Conservation (phyloP, 2,113 vertebrate species). For the Ailurus styani region DNA sequence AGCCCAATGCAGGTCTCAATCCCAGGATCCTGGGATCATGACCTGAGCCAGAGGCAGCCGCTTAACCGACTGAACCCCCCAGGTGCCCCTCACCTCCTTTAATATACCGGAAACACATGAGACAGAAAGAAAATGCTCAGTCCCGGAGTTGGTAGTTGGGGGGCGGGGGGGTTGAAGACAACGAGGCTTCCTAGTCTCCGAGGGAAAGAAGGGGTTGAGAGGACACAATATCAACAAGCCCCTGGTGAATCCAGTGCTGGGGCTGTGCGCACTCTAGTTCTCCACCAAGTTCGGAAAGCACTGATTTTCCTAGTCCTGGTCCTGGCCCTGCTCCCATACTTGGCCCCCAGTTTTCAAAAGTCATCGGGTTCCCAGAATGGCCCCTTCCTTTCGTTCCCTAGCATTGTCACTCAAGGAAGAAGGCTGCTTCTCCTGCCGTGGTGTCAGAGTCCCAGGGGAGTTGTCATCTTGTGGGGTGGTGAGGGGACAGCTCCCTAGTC, state of each 20-base stretch:
- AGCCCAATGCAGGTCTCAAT: too few species aligned
- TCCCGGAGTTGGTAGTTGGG: neutral
- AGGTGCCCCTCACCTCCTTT: constrained; percentile 64
- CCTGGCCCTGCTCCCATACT: constrained; percentile 64
- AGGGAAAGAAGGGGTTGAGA: neutral
- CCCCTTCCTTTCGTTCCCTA: constrained; percentile 75
- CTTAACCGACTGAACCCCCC: too few species aligned
- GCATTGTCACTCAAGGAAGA: constrained; percentile 70
- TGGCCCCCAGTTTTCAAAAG: constrained; percentile 56
- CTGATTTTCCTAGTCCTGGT: constrained; percentile 82
- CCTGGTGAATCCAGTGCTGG: neutral
- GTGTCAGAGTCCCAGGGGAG: constrained; percentile 81
- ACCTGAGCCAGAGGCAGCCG: too few species aligned
- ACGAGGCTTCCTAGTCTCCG: neutral
- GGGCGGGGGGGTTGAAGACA: neutral
- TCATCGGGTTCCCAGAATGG: constrained; percentile 30
- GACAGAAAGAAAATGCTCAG: neutral
- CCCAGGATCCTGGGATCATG: too few species aligned
- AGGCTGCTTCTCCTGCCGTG: constrained; percentile 76
- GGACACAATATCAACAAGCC: neutral
- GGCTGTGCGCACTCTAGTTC: constrained; percentile 52
- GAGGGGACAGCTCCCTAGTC: constrained; percentile 88
- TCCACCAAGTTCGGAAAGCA: constrained; percentile 72
- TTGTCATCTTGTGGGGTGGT: constrained; percentile 89
- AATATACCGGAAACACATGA: constrained; percentile 53